These are phyloP conservation scores for Mesorhabditis spiculigera DNA, from an alignment of 2,888 invertebrate genomes.

Conservation along the genomic window DNA sequence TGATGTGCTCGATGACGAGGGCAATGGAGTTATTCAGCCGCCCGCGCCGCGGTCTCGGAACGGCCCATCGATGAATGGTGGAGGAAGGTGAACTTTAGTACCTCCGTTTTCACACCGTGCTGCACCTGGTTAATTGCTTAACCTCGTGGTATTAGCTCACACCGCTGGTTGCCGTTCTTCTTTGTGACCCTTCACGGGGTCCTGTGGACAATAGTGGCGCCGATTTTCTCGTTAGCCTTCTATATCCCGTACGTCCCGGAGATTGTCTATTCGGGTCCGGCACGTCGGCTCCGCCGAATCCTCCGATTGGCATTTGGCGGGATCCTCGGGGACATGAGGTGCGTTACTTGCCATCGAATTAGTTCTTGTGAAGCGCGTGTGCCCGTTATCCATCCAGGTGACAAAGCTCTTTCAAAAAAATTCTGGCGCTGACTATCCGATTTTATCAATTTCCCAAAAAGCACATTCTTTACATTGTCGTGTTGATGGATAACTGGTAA, in stretches of 20 bases:
- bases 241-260: neutral
- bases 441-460: no score
- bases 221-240: neutral
- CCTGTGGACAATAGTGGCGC: neutral
- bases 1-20: slow-evolving; percentile 29
- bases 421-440: neutral
- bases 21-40: slow-evolving; percentile 24
- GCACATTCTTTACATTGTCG: no score
- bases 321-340: neutral
- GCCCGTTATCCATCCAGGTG: slow-evolving; percentile 5
- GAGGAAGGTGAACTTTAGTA: neutral
- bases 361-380: neutral
- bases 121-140: neutral
- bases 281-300: neutral
- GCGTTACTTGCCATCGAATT: neutral
- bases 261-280: neutral
- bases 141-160: neutral
- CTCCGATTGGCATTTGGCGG: slow-evolving; percentile 4
- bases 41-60: neutral
- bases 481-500: slow-evolving; percentile 11
- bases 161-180: neutral
- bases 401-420: neutral
- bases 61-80: neutral
- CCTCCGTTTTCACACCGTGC: neutral
- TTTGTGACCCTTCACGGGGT: neutral